Base-by-base conservation (phyloP, 1,140 invertebrate genomes). In the Amphibalanus amphitrite region DNA sequence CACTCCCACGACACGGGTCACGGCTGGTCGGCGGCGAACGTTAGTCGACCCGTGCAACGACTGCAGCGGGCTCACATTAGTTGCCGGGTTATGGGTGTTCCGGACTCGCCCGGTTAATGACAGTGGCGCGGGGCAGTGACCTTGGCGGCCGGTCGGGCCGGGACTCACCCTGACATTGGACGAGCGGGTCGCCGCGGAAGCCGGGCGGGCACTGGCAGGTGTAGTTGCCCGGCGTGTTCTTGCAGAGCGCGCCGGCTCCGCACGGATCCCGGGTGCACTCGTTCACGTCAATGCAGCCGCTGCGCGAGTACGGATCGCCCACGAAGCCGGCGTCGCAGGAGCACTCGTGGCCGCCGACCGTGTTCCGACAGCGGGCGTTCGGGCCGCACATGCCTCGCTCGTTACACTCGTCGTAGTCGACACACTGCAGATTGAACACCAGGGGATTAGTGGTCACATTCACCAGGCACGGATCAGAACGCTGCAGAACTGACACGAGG, bases 361-460 rank as follows among this genome's bases (percentile, higher is more conserved):
- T 78, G 81, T 94, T 94, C 20, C 86, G 84, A 72, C 81, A 82
- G 70, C 87, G 81, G 23, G 93, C 91, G 73, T 86, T 87, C 64
- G 83, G 82, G 72, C 90, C 92, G 79, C 93, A 95, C 69, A 74
- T 59, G 10, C 47, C 47, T 23, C 47, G 47, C 47, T 59, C 47
- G 47, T 86, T 81, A 79, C 92, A 95, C 82, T 95, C 91, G 79
- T 94, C 87, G 70, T 92, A 81, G 79, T 93, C 91, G 73, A 86
- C 83, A 79, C 92, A 94, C 89, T 91, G 76, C 15, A 72, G 74
- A 23, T 74, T 47, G 69, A 69, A n/a, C n/a, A n/a, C 67, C 0
- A 26, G 29, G 30, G 25, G 20, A 38, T 38, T 38, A 38, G 33
- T 4, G 33, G 15, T 38, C 33, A 38, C 33, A 6, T 38, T 6